Base-by-base conservation (phyloP, 2,888 invertebrate species). In the Sphaerophoria taeniata region DNA sequence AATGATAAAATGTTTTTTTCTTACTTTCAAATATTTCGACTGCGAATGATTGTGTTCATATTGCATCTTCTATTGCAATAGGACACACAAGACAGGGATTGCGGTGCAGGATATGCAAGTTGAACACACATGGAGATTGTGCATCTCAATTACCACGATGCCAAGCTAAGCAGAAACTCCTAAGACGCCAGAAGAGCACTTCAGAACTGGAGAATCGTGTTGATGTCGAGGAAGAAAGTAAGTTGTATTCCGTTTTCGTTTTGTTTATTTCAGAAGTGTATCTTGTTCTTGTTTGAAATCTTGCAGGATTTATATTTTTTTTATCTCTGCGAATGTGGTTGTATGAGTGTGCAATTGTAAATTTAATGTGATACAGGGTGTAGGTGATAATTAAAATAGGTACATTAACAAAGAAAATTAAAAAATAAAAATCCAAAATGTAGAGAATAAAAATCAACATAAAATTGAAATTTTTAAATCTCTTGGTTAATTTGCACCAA, bases 11-110 rank as follows among this genome's bases (percentile, higher is more conserved):
- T 85, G 60, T 69, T 81, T 67, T 76, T 69, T 73, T 81, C 55
- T 81, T 53, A 67, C 43, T 76, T 45, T 80, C 16, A 60, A 0
- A 2, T 33, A 51, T 39, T 39, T n/a, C 75, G 43, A 71, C 16
- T 69, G 67, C 69, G 43, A 43, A 7, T 69, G 3, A 43, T 39
- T 43, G 43, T 53, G 16, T 56, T 14, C 58, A 14, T 61, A 6
- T 70, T 14, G 33, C 49, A 49, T 65, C 47, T 49, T 16, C 16
- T 55, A 78, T 69, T 31, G 51, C 69, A 81, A 53, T 90, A 97
- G 98, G 98, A 78, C 98, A 98, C 92, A 97, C 97, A 70, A 94
- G 97, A 60, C 98, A 98, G 92, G 98, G 98, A 14, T 93, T 98
- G 74, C 95, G 97, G 87, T 98, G 98, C 92, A 95, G 97, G 74